Evolutionary conservation across 2,888 invertebrate species (phyloP).

Genomic region (Acronicta aceris): DNA sequence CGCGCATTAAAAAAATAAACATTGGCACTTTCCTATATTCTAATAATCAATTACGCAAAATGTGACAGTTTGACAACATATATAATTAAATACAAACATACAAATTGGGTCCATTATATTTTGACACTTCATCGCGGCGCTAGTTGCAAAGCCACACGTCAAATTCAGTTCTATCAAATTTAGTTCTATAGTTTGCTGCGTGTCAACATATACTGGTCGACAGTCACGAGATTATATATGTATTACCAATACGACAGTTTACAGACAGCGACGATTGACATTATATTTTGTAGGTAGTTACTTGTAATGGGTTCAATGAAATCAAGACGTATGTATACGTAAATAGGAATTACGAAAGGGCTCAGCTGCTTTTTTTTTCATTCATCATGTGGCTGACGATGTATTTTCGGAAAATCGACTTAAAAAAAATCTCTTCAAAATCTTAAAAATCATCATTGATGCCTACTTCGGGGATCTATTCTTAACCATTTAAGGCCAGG

Average conservation of each 20-base stretch:
- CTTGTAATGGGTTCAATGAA: conserved; percentile 32
- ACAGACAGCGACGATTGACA: conserved; percentile 33
- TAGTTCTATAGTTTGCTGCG: not conserved
- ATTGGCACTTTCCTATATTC: not conserved
- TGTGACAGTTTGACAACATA: conserved; percentile 3
- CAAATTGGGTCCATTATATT: not conserved
- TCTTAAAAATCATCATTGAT: no score
- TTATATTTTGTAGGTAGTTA: conserved; percentile 31
- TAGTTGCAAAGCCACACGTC: not conserved
- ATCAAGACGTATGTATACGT: conserved; percentile 21
- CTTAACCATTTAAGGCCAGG: no score
- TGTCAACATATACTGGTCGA: conserved; percentile 6
- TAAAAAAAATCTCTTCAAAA: no score
- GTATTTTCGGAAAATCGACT: not conserved
- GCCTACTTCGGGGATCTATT: no score
- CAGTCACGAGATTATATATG: not conserved
- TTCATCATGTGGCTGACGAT: not conserved
- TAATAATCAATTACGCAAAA: conserved; percentile 2
- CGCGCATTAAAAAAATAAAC: no score
- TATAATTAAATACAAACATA: not conserved
- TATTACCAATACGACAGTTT: conserved; percentile 3
- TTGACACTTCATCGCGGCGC: not conserved
- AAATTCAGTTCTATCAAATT: not conserved
- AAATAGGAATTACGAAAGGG: conserved; percentile 35
- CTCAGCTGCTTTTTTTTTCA: conserved; percentile 24